Base-by-base conservation (phyloP, 23 tunicate species). In the Phallusia fumigata region DNA sequence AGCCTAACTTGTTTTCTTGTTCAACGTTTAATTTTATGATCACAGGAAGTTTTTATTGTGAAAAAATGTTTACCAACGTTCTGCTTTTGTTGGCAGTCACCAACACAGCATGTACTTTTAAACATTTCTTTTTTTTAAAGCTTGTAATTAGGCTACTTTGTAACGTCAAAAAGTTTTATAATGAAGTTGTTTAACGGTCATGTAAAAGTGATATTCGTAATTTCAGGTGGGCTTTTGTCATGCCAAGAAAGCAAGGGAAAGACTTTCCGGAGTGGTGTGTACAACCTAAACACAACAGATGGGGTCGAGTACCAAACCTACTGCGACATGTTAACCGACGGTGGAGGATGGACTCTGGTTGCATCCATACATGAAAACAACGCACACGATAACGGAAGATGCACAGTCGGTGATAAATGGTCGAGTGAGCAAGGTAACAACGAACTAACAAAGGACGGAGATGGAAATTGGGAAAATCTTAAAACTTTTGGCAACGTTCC, bases 291-390 rank as follows among this genome's bases (percentile, higher is more conserved):
- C 69, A 58, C 69, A 58, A 58, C 69, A 58, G 69, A 58, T 24
- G 69, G 16, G 3, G 28, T 58, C 16, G 69, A 58, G 28, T 82
- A 33, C 65, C 85, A 69, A 34, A 72, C 77, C 21, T 82, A 65
- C 52, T 82, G 85, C 31, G 58, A 69, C 53, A 65, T 82, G 85
- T 19, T 30, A 13, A 75, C 72, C 18, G 34, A 75, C 74, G 80
- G 73, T 36, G 86, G 86, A 51, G 86, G 86, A 0, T 83, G 86
- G 86, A 83, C 86, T 75, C 80, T 83, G 15, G 74, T 83, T 33
- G 86, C 86, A 0, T 75, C 86, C 18, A 36, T 83, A 22, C 80
- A 83, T 51, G 86, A 83, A 75, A 83, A 83, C 80, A 83, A 83
- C 65, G 52, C 75, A 44, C 44, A 34, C 22, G 44, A 33, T 33